phyloP scores from a whole-genome alignment of 2,113 vertebrate genomes.

The Furnarius figulus region DNA sequence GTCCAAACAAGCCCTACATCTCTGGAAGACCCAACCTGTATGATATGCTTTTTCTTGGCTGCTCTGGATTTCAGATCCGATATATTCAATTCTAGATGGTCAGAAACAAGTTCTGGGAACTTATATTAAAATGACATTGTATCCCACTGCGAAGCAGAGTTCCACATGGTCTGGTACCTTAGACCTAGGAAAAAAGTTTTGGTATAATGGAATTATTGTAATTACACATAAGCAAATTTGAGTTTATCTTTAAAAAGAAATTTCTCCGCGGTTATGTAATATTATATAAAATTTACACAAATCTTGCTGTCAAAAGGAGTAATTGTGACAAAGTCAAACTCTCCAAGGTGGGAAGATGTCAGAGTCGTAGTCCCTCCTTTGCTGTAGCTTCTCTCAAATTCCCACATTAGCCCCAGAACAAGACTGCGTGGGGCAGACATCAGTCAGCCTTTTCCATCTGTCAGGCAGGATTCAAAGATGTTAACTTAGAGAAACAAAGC shows the following conservation, averaged over 20 bases:
- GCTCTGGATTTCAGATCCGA: background rate
- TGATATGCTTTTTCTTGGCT: background rate
- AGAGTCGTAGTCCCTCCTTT: background rate
- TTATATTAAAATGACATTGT: background rate
- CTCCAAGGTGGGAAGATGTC: background rate
- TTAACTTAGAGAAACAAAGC: background rate
- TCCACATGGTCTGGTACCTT: background rate
- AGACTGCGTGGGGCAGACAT: background rate
- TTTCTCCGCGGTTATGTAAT: background rate
- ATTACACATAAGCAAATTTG: background rate
- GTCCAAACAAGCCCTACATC: background rate
- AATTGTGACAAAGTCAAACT: background rate
- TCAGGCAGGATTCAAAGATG: background rate
- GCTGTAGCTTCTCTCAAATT: background rate
- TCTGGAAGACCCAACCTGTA: background rate
- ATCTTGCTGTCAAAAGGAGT: background rate
- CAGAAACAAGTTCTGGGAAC: background rate
- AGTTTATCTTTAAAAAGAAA: background rate
- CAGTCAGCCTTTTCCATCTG: background rate
- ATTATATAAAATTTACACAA: background rate
- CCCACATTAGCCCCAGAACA: accelerated
- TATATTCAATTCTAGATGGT: background rate
- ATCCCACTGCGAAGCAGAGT: background rate
- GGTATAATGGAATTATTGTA: background rate
- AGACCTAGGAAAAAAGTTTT: background rate